Evolutionary conservation across 2,797 vertebrate genomes (phyloP), one percentile per base, ranked within the genome.

Genomic region (Psittacula echo): DNA sequence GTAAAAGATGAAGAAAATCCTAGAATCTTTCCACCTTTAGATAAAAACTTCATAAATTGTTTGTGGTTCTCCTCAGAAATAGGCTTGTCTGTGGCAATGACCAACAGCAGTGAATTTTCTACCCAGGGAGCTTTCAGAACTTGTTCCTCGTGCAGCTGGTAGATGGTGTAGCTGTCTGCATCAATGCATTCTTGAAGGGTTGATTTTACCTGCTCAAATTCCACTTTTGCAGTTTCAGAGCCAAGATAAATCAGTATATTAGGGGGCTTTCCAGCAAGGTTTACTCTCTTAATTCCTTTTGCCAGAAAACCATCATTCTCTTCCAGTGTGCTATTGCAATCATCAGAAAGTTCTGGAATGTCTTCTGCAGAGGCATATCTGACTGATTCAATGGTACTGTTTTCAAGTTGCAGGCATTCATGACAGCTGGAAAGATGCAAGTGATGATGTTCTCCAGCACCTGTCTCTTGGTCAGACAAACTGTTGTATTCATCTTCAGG

Each of bases 361-460:
- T 99, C 98, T 90, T 99, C 99, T 0, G 97, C 98, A 0, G 99
- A 99, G 8, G 99, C 98, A 42, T 98, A 99, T 92, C 96, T 98
- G 60, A 99, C 98, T 0, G 99, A 99, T 6, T 99, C 98, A 4
- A 99, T 99, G 95, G 99, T 99, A 96, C 98, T 99, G 96, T 94
- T 99, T 92, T 99, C 99, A 20, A 99, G 97, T 86, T 99, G 98
- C 96, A 99, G 93, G 56, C 99, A 99, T 88, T 99, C 99, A 0
- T 98, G 98, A 97, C 99, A 99, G 97, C 98, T 99, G 80, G 98
- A 99, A 24, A 99, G 97, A 87, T 99, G 99, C 66, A 99, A 97
- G 86, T 98, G 98, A 53, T 97, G 98, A 24, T 98, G 98, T 13
- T 98, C 98, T 13, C 91, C 85, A 4, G 91, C 81, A 67, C 70